Evolutionary conservation across 2,113 vertebrate genomes (phyloP).

Genomic region (Terrapene triunguis): DNA sequence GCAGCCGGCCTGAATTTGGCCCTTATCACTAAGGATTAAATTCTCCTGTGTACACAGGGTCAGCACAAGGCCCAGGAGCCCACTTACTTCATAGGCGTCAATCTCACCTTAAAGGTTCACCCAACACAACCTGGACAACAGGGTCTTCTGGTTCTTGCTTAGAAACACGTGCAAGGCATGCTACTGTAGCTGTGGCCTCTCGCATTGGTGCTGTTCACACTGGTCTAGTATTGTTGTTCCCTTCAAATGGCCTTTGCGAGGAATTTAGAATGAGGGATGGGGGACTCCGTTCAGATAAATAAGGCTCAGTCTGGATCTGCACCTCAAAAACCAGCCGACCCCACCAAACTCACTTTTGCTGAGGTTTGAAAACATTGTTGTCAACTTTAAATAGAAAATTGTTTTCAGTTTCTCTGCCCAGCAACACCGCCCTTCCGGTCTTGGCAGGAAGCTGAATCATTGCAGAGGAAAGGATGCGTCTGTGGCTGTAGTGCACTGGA

Average conservation of each 20-base stretch:
- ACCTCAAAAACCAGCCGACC: background rate
- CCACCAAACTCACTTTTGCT: background rate
- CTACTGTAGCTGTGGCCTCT: no score
- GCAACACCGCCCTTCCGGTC: background rate
- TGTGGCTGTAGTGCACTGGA: background rate
- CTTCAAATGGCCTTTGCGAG: no score
- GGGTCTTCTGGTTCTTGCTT: no score
- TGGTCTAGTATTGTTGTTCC: no score
- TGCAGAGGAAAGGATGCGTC: background rate
- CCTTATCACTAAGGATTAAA: background rate
- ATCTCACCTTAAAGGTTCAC: background rate
- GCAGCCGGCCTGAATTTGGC: background rate
- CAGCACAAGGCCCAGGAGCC: background rate
- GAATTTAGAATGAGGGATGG: no score
- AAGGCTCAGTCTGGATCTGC: background rate
- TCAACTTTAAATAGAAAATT: background rate
- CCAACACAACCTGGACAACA: background rate
- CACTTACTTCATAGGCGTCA: no score
- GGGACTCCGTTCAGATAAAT: no score
- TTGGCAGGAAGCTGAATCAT: background rate
- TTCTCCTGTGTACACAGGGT: background rate
- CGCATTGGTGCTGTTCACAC: no score
- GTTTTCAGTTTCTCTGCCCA: background rate
- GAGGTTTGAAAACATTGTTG: background rate
- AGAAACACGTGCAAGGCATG: no score